Evolutionary conservation across 2,113 vertebrate species (phyloP), one percentile per base, ranked within the genome.

Genomic region (Suncus etruscus): DNA sequence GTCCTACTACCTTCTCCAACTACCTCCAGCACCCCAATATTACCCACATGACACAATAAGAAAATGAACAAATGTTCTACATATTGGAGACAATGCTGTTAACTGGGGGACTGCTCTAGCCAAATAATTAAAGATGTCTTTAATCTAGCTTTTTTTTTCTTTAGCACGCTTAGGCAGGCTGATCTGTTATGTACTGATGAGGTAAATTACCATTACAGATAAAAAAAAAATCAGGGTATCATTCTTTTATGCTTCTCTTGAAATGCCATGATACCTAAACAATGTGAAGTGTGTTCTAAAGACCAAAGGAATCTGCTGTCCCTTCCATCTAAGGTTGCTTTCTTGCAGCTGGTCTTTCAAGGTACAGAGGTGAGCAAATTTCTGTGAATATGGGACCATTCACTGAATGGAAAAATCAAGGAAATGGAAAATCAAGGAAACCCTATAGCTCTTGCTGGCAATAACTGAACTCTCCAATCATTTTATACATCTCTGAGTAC

Each of bases 401-500:
- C 14, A 0, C 47, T 78, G 73, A 39, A 39, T 39, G 39, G 39
- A 39, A 39, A 39, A 39, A 68, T 72, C 58, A 77, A n/a, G 73
- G 24, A 75, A 39, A 39, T 39, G 39, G 39, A 39, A 39, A 39
- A 39, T 39, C 39, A 39, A 39, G 39, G 39, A 39, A 39, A 39
- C 39, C 39, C 39, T 39, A 39, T 5, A 39, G 39, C 39, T 39
- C 91, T 93, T 95, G 9, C 66, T 82, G 83, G 80, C 32, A 95
- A 79, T 48, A 86, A 65, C 83, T 63, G 29, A 31, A 51, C 89
- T 91, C 91, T 93, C 95, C 39, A 39, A 39, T 39, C 39, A 39
- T 61, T 61, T 20, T 20, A 79, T 88, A 68, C 39, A 93, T 74
- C 94, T 95, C 11, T 97, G 96, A 97, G 91, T 97, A 94, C 96